Percentiles rank a stretch among this genome's conserved stretches.
Conservation (phyloP, 2,888 invertebrate species). For the Agrotis clavis region DNA sequence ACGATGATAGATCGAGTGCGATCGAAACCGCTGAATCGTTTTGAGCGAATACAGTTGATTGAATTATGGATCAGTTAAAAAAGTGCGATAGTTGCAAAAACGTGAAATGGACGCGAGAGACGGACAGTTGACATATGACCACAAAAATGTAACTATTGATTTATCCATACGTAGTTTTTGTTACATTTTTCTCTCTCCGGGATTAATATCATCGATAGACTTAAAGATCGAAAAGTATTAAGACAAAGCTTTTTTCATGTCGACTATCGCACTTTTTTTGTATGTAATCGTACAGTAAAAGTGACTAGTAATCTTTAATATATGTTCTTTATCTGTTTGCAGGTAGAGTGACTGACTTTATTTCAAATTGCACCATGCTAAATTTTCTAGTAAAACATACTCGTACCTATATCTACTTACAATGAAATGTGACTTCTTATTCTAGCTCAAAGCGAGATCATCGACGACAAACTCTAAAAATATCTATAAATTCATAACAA, state of each 20-base stretch:
- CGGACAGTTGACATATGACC: background rate
- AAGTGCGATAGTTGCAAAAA: slow-evolving; percentile 13
- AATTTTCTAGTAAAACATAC: too few species aligned
- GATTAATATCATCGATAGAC: background rate
- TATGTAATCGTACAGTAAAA: background rate
- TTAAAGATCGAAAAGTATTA: background rate
- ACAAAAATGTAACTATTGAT: background rate
- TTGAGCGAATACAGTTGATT: slow-evolving; percentile 26
- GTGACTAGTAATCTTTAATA: background rate
- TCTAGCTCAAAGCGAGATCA: background rate
- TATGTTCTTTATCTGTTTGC: too few species aligned
- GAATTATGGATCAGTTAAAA: slow-evolving; percentile 46
- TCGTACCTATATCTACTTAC: too few species aligned
- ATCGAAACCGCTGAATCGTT: slow-evolving; percentile 22
- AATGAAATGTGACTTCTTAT: background rate
- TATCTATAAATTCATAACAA: background rate
- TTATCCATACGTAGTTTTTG: background rate
- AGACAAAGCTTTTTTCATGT: background rate
- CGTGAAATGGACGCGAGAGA: slow-evolving; percentile 23
- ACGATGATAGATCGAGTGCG: slow-evolving; percentile 13
- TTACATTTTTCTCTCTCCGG: background rate
- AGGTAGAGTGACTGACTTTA: too few species aligned
- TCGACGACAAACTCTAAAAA: background rate
- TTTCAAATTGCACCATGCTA: too few species aligned
- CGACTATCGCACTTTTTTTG: background rate